phyloP scores from a whole-genome alignment of 1,140 invertebrate species.

The Lordiphosa collinella region DNA sequence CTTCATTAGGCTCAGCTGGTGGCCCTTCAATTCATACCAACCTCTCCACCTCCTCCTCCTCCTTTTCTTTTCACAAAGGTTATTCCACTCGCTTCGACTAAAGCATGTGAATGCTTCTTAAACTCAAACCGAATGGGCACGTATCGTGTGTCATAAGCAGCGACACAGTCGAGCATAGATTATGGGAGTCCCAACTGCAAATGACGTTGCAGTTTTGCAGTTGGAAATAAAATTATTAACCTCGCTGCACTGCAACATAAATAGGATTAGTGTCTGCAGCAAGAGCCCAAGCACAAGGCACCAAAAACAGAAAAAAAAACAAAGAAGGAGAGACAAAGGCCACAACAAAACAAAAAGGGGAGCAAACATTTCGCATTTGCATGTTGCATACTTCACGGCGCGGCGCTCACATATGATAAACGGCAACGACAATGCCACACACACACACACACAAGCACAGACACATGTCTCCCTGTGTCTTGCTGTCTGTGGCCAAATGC shows the following conservation, averaged over 20 bases:
- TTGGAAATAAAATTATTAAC: conserved; percentile 78
- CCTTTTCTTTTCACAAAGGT: not conserved
- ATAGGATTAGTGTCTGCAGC: conserved; percentile 78
- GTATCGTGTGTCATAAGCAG: conserved; percentile 74
- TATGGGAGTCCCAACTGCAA: conserved; percentile 33
- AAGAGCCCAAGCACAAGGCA: conserved; percentile 24
- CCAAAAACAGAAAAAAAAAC: conserved; percentile 10
- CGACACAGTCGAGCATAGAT: conserved; percentile 29
- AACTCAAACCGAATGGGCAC: conserved; percentile 43
- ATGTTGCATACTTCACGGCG: conserved; percentile 72
- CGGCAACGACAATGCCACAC: conserved; percentile 57
- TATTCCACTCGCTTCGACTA: not conserved
- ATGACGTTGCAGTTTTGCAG: conserved; percentile 38
- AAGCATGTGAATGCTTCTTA: not conserved
- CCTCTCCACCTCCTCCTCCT: not conserved
- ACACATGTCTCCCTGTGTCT: conserved; percentile 3
- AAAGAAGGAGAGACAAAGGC: conserved; percentile 8
- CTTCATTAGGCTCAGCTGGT: conserved; percentile 7
- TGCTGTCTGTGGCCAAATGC: conserved; percentile 36
- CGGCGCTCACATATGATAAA: conserved; percentile 68
- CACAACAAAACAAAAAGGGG: conserved; percentile 27
- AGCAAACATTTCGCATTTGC: conserved; percentile 52
- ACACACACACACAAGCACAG: conserved; percentile 9
- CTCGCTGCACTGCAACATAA: conserved; percentile 76
- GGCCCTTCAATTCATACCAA: no score